These are phyloP conservation scores for Drosophila trapezifrons DNA, from an alignment of 1,140 invertebrate species.

Conservation along the genomic window DNA sequence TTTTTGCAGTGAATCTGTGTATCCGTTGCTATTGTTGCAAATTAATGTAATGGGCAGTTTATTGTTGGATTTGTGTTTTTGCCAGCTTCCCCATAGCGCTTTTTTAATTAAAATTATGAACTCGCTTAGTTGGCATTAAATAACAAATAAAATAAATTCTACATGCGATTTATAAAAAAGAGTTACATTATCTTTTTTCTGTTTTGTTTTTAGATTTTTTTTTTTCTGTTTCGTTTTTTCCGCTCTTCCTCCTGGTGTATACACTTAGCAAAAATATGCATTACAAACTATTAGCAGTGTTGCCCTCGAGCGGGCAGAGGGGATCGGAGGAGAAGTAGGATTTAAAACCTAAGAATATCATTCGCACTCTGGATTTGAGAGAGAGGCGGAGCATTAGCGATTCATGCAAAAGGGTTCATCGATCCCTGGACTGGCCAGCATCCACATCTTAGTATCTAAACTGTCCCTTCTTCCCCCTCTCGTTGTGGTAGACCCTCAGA, in stretches of 20 bases:
- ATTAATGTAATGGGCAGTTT: constrained; percentile 46
- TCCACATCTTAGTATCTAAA: constrained; percentile 88
- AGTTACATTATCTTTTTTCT: constrained; percentile 10
- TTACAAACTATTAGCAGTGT: constrained; percentile 64
- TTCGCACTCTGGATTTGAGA: constrained; percentile 34
- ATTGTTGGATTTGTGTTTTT: constrained; percentile 11
- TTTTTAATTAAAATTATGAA: constrained; percentile 75
- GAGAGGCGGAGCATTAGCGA: constrained; percentile 21
- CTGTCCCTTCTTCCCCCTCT: constrained; percentile 90
- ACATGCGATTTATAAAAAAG: constrained; percentile 58
- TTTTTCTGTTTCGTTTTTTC: constrained; percentile 22
- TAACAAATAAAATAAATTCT: constrained; percentile 78
- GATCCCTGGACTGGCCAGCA: constrained; percentile 11
- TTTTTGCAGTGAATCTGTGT: constrained; percentile 10
- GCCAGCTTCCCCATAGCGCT: constrained; percentile 20
- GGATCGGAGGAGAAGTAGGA: constrained; percentile 26
- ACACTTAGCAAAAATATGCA: constrained; percentile 80
- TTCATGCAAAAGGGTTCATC: constrained; percentile 9
- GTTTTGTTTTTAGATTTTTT: constrained; percentile 2
- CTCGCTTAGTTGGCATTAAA: constrained; percentile 79
- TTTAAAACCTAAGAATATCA: constrained; percentile 63
- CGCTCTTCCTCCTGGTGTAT: constrained; percentile 60
- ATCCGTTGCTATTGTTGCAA: constrained; percentile 43
- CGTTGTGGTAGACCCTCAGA: constrained; percentile 91
- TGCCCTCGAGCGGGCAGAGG: constrained; percentile 30